phyloP scores from a whole-genome alignment of 2,888 invertebrate genomes.

The Oxycera nigricornis region DNA sequence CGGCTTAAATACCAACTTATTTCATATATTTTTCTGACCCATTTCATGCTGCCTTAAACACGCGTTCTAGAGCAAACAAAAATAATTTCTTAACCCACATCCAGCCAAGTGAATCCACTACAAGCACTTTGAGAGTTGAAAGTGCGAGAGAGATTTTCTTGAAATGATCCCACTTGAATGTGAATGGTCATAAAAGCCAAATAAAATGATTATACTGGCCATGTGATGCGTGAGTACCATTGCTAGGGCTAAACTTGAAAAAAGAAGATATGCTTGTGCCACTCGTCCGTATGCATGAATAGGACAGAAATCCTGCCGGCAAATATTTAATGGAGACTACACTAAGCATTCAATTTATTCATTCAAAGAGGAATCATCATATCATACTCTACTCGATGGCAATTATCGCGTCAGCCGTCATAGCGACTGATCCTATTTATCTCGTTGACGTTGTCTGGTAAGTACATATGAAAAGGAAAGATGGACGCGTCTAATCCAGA shows the following conservation, averaged over 20 bases:
- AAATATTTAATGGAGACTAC: not conserved
- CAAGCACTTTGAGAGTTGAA: too few species aligned
- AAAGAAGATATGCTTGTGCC: not conserved
- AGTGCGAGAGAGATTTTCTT: too few species aligned
- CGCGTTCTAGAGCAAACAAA: too few species aligned
- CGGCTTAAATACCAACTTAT: too few species aligned
- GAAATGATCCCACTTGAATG: too few species aligned
- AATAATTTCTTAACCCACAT: too few species aligned
- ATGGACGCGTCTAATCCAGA: constrained; percentile 5
- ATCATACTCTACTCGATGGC: constrained; percentile 22
- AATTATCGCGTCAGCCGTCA: constrained; percentile 28
- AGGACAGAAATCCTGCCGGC: not conserved
- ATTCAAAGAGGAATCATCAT: constrained; percentile 23
- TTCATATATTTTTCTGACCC: too few species aligned
- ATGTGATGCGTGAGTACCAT: not conserved
- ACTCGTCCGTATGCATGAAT: not conserved
- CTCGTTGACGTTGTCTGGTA: constrained; percentile 4
- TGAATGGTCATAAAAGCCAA: too few species aligned
- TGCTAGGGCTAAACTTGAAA: not conserved
- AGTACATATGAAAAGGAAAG: not conserved
- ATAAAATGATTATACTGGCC: too few species aligned
- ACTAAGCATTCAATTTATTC: not conserved
- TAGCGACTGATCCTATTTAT: constrained; percentile 27
- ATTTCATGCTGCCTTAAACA: too few species aligned
- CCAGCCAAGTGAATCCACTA: too few species aligned